Evolutionary conservation across 2,113 vertebrate species (phyloP).

Genomic region (Accipiter virgatus): DNA sequence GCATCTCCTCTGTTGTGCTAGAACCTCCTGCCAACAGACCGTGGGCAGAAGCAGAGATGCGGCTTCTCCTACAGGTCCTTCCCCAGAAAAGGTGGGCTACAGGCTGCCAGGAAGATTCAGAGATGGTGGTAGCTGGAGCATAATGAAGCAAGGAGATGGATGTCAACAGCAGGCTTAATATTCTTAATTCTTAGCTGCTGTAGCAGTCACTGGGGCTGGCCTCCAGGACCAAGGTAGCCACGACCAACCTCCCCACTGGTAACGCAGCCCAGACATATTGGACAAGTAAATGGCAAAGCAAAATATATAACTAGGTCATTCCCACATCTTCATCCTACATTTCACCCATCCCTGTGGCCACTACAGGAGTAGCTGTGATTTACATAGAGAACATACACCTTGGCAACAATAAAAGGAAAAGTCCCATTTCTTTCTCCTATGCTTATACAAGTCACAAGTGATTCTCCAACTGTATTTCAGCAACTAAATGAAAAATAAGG

Average conservation of each 20-base stretch:
- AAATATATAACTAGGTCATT: not conserved
- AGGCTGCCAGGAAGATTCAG: not conserved
- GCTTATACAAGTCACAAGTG: not conserved
- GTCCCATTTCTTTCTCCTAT: not conserved
- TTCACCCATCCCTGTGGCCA: not conserved
- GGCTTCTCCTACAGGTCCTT: not conserved
- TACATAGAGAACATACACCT: not conserved
- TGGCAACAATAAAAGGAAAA: not conserved
- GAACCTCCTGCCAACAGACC: not conserved
- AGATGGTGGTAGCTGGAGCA: not conserved
- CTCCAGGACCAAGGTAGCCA: not conserved
- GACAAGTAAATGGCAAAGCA: not conserved
- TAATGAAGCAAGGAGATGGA: not conserved
- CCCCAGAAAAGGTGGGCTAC: not conserved
- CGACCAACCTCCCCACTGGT: not conserved
- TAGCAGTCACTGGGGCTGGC: not conserved
- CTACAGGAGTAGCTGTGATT: not conserved
- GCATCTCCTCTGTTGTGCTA: not conserved
- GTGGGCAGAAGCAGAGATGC: not conserved
- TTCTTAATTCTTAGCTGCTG: not conserved
- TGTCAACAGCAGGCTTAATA: not conserved
- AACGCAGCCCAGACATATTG: not conserved
- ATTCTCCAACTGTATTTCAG: constrained; percentile 45
- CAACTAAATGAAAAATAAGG: constrained; percentile 56
- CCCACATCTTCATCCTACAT: not conserved